Base-by-base conservation (phyloP, 2,113 vertebrate species). In the Aptenodytes forsteri region DNA sequence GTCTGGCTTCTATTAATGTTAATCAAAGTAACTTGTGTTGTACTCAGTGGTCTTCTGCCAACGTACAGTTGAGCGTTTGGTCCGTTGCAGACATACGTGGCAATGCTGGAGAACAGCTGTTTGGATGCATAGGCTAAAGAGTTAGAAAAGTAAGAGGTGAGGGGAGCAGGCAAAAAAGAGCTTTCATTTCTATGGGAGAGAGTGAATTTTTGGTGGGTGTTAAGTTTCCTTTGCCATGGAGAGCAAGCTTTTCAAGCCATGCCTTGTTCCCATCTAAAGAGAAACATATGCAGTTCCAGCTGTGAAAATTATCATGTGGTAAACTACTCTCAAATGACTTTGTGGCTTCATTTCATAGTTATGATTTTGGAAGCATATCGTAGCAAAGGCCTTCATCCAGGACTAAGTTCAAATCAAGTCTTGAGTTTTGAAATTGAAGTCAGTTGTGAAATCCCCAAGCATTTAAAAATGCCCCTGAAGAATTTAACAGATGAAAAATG, bases 381-480 rank as follows among this genome's bases (percentile, higher is more conserved):
- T 54, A 91, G 80, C 13, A 46, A 94, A 94, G 56, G 32, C 79
- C 90, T 93, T 96, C 55, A 96, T 80, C 89, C 49, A 73, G 27
- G 32, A 87, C 54, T 67, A 84, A 84, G 85, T 84, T 96, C 44
- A 94, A 87, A 58, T 80, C 42, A 67, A 96, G 56, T 59, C 94
- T 10, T 5, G 5, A 55, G 34, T 87, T 96, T 95, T 94, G 47
- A 89, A 96, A 88, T 71, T 90, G 64, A 94, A 96, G 86, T 84
- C 59, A 62, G 58, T 54, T 93, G 16, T 94, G 80, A 94, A 71
- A 62, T 96, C 69, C 20, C 38, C 25, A 84, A 71, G 44, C 61
- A 46, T 84, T 95, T 83, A 54, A 94, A 94, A 95, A 95, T 62
- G 9, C 12, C 36, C 12, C 47, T 32, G 21, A 70, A 94, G 87